Percentiles rank a stretch among this genome's conserved stretches.
phyloP scores from a whole-genome alignment of 2,113 vertebrate species.

The Tychaedon coryphoeus region DNA sequence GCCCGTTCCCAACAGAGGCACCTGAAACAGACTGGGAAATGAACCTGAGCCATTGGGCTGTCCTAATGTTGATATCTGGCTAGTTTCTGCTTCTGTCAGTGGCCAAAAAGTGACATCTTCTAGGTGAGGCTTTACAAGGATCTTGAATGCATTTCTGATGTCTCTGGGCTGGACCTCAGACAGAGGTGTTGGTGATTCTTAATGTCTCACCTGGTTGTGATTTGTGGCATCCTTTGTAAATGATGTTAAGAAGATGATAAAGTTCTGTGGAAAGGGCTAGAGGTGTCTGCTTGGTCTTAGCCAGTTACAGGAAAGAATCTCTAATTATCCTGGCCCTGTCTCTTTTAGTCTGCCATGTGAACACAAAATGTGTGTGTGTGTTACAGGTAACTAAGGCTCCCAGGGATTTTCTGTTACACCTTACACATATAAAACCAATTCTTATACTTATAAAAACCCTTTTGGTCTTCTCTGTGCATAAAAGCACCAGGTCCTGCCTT shows the following conservation, averaged over 20 bases:
- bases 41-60: neutral
- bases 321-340: neutral
- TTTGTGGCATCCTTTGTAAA: neutral
- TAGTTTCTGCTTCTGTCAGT: neutral
- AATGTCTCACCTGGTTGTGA: neutral
- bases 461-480: neutral
- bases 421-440: neutral
- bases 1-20: neutral
- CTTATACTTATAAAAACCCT: neutral
- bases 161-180: neutral
- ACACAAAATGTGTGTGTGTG: neutral
- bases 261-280: neutral
- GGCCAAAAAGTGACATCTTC: neutral
- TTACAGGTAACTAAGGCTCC: neutral
- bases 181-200: neutral
- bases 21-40: neutral
- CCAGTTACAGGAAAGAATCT: neutral
- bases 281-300: neutral
- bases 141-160: neutral
- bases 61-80: neutral
- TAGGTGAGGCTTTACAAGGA: neutral
- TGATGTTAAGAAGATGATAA: neutral
- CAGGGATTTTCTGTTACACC: neutral
- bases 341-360: neutral
- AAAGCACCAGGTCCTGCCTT: neutral